Evolutionary conservation across 2,113 vertebrate genomes (phyloP).

Genomic region (Chionomys nivalis): DNA sequence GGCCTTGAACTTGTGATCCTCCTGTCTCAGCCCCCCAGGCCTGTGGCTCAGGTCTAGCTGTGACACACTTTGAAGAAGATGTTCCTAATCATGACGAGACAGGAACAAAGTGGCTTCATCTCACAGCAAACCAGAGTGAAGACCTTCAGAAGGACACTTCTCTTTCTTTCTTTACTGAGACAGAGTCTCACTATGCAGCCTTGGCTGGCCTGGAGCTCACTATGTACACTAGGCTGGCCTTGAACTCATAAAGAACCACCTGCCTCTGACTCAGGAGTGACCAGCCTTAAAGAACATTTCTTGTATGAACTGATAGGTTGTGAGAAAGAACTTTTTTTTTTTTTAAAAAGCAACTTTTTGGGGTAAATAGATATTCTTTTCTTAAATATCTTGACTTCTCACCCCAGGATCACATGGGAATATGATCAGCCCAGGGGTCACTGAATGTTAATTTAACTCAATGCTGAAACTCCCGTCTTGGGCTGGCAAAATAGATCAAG

Average conservation of each 20-base stretch:
- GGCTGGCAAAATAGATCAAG: background rate
- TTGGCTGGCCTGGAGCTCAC: too few relatives aligned
- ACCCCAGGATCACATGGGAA: background rate
- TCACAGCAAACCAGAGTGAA: slow-evolving; percentile 36
- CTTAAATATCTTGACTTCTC: slow-evolving; percentile 12
- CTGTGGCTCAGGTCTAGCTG: background rate
- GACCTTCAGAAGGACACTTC: background rate
- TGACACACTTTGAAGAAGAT: background rate
- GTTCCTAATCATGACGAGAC: background rate
- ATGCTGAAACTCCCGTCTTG: background rate
- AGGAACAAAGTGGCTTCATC: slow-evolving; percentile 34
- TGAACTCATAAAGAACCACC: background rate
- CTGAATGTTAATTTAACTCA: slow-evolving; percentile 3
- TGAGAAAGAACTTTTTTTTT: background rate
- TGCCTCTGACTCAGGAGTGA: background rate
- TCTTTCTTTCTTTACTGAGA: background rate
- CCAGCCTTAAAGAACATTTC: background rate
- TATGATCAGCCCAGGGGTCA: background rate
- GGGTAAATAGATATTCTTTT: background rate
- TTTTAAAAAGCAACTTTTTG: background rate
- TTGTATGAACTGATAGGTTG: background rate
- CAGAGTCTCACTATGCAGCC: background rate
- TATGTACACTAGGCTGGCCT: too few relatives aligned
- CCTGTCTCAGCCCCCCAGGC: background rate
- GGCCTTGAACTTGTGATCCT: background rate